Evolutionary conservation across 2,113 vertebrate genomes (phyloP), one percentile per base, ranked within the genome.

Genomic region (Physeter macrocephalus): DNA sequence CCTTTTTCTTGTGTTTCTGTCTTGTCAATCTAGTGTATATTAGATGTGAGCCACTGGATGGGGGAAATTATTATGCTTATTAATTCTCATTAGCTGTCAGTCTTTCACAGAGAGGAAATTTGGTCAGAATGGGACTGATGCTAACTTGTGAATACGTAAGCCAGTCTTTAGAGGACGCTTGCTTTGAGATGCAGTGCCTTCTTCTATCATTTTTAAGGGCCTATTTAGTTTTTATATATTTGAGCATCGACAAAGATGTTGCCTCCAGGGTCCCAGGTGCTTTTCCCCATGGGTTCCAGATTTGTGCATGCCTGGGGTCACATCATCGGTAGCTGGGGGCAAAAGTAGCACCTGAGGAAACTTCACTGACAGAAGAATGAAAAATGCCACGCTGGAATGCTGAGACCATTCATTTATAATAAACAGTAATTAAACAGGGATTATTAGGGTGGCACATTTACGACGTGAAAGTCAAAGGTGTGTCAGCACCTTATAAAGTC

Each of bases 401-500:
- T 81, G 90, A 91, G 95, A 95, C 88, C 97, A 97, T 98, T 97
- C 97, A 98, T 98, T 98, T 98, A 97, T 96, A 98, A 98, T 98
- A 98, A 98, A 98, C 96, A 98, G 97, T 96, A 98, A 98, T 98
- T 98, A 98, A 98, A 96, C 41, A 97, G 23, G 92, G 97, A 98
- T 98, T 98, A 98, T 98, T 98, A 97, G 80, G 96, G 93, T 88
- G 86, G 85, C 87, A 95, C 89, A 97, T 98, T 98, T 98, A 98
- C 82, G 94, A 96, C 43, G 97, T 90, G 96, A 78, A 97, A 97
- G 88, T 78, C 97, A 96, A 98, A 96, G 71, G 84, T 66, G 62
- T 98, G 98, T 98, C 98, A 98, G 95, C 95, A 96, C 96, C 67
- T 97, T 98, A 88, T 97, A 98, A 98, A 98, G 97, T 62, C 93